Percentiles rank a stretch among this genome's conserved stretches.
These are phyloP conservation scores for Drosophila micromelanica DNA, from an alignment of 1,140 invertebrate genomes.

Conservation along the genomic window DNA sequence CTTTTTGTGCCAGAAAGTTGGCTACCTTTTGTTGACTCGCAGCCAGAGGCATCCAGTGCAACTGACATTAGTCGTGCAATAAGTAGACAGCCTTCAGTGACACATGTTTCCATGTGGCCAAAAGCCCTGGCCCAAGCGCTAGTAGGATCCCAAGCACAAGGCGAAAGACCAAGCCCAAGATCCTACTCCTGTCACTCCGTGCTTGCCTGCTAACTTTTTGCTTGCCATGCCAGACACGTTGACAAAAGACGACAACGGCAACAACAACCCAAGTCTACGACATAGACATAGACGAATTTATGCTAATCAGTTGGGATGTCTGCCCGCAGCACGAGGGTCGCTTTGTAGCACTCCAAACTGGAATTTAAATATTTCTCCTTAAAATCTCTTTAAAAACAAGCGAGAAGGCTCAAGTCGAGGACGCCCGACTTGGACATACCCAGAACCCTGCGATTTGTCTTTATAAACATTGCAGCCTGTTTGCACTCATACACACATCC, in stretches of 20 bases:
- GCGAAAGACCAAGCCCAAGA: not conserved
- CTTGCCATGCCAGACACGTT: slow-evolving; percentile 81
- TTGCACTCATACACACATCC: too few species aligned
- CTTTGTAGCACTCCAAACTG: slow-evolving; percentile 9
- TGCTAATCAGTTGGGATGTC: slow-evolving; percentile 77
- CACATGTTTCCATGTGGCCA: slow-evolving; percentile 72
- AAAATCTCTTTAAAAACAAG: not conserved
- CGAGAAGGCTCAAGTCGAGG: too few species aligned
- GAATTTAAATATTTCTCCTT: slow-evolving; percentile 21
- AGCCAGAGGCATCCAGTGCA: slow-evolving; percentile 42
- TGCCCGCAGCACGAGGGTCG: slow-evolving; percentile 35
- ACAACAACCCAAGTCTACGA: slow-evolving; percentile 24
- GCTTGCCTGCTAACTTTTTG: slow-evolving; percentile 54
- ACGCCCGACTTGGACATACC: too few species aligned
- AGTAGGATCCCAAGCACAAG: not conserved
- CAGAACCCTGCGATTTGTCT: too few species aligned
- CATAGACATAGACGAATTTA: slow-evolving; percentile 79
- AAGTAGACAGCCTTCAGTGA: slow-evolving; percentile 78
- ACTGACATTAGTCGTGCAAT: slow-evolving; percentile 82
- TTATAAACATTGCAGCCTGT: too few species aligned
- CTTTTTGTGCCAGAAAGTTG: slow-evolving; percentile 70
- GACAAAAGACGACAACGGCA: slow-evolving; percentile 75
- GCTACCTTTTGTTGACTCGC: slow-evolving; percentile 52
- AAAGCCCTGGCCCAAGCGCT: slow-evolving; percentile 35
- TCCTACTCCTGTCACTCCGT: slow-evolving; percentile 37